These are phyloP conservation scores for Myoxocephalus aenaeus DNA, from an alignment of 2,797 vertebrate species.

Conservation along the genomic window DNA sequence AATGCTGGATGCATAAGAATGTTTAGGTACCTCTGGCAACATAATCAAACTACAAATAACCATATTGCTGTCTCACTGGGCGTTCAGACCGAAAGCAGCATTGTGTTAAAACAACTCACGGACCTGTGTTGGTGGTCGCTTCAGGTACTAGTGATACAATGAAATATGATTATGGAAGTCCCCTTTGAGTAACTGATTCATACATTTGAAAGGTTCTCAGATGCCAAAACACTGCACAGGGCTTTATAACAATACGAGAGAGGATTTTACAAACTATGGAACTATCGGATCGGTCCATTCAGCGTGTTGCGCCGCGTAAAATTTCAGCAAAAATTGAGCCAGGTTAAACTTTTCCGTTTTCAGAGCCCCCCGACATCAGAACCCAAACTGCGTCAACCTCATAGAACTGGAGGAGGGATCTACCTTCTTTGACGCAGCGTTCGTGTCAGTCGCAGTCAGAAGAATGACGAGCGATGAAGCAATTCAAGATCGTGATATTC, in stretches of 20 bases:
- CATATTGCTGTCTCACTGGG: too few species aligned
- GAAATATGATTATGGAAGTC: neutral
- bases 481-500: slow-evolving; percentile 19
- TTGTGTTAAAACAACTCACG: neutral
- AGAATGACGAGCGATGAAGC: neutral
- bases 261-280: neutral
- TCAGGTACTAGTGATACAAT: neutral
- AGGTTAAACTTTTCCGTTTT: neutral
- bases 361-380: too few species aligned
- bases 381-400: neutral
- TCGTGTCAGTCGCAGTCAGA: neutral
- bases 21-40: neutral
- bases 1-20: neutral
- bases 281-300: neutral
- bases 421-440: neutral
- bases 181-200: neutral
- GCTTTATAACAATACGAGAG: neutral
- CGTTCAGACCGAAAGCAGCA: too few species aligned
- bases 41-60: neutral
- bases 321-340: neutral
- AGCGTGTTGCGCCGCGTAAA: neutral
- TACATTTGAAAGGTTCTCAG: neutral
- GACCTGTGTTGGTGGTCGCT: neutral
- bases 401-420: neutral
- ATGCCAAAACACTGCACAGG: neutral